Evolutionary conservation across 92 coral and sea anemone genomes (phyloP).

Genomic region (Zoanthus sociatus): DNA sequence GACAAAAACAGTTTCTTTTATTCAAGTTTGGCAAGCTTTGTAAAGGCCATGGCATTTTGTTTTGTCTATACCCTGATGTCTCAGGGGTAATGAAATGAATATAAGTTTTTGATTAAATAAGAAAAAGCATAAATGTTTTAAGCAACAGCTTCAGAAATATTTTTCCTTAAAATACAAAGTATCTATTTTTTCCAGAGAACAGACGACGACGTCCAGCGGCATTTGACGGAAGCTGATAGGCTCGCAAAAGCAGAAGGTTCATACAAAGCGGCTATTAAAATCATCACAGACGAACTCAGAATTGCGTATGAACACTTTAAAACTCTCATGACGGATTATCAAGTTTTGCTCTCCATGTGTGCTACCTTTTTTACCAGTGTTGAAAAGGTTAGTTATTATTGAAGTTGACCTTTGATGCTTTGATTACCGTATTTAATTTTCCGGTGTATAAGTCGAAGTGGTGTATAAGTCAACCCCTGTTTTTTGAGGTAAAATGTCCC

Average conservation of each 20-base stretch:
- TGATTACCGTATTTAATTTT: no score
- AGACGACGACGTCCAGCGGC: slow-evolving; percentile 95
- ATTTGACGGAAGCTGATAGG: slow-evolving; percentile 89
- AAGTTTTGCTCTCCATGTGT: slow-evolving; percentile 96
- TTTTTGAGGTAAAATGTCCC: no score
- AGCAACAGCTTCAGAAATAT: neutral
- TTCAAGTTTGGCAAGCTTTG: no score
- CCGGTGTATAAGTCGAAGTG: no score
- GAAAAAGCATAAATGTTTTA: neutral
- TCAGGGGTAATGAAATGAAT: no score
- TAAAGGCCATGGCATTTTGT: no score
- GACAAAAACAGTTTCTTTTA: no score
- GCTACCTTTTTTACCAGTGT: slow-evolving; percentile 97
- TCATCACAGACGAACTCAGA: slow-evolving; percentile 96
- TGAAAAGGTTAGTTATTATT: slow-evolving; percentile 75
- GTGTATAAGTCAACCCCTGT: no score
- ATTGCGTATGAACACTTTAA: slow-evolving; percentile 97
- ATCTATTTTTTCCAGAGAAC: slow-evolving; percentile 70
- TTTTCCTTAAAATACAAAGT: neutral
- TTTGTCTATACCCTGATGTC: no score
- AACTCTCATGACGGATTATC: slow-evolving; percentile 93
- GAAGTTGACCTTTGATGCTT: no score
- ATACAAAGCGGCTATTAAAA: slow-evolving; percentile 90
- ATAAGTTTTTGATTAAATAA: no score
- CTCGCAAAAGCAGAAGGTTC: slow-evolving; percentile 88